Evolutionary conservation across 2,888 invertebrate species (phyloP).

Genomic region (Sinotaia quadrata): DNA sequence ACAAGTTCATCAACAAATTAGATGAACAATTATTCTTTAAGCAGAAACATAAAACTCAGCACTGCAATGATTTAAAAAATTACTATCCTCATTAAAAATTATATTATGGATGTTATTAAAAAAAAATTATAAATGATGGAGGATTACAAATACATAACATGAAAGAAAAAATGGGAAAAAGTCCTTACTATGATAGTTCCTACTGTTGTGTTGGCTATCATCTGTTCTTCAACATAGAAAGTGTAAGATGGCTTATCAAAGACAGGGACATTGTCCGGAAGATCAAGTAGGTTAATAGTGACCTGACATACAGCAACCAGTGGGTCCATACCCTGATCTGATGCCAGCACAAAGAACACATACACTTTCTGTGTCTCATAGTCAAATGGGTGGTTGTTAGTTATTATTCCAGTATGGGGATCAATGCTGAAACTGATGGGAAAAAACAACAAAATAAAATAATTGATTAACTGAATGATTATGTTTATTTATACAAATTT

Average conservation of each 20-base stretch:
- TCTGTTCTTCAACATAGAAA: slow-evolving; percentile 20
- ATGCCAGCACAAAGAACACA: slow-evolving; percentile 18
- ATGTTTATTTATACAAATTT: too few relatives aligned
- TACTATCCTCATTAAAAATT: too few relatives aligned
- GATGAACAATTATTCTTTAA: too few relatives aligned
- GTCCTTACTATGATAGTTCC: slow-evolving; percentile 25
- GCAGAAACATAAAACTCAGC: too few relatives aligned
- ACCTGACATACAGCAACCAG: slow-evolving; percentile 14
- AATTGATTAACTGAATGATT: too few relatives aligned
- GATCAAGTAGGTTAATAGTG: slow-evolving; percentile 22
- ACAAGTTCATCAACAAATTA: too few relatives aligned
- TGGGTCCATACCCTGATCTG: slow-evolving; percentile 10
- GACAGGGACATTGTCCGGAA: slow-evolving; percentile 25
- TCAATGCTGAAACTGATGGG: slow-evolving; percentile 25
- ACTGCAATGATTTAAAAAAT: too few relatives aligned
- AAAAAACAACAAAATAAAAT: too few relatives aligned
- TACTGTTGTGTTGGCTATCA: background rate
- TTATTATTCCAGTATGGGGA: slow-evolving; percentile 15
- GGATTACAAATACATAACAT: too few relatives aligned
- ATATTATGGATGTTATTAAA: too few relatives aligned
- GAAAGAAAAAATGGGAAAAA: background rate
- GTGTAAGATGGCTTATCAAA: slow-evolving; percentile 14
- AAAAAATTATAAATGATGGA: too few relatives aligned
- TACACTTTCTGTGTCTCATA: slow-evolving; percentile 26
- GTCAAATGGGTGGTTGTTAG: slow-evolving; percentile 22